Percentiles rank a stretch among this genome's conserved stretches.
Evolutionary conservation across 1,140 invertebrate genomes (phyloP).

Genomic region (Drosophila orosa): DNA sequence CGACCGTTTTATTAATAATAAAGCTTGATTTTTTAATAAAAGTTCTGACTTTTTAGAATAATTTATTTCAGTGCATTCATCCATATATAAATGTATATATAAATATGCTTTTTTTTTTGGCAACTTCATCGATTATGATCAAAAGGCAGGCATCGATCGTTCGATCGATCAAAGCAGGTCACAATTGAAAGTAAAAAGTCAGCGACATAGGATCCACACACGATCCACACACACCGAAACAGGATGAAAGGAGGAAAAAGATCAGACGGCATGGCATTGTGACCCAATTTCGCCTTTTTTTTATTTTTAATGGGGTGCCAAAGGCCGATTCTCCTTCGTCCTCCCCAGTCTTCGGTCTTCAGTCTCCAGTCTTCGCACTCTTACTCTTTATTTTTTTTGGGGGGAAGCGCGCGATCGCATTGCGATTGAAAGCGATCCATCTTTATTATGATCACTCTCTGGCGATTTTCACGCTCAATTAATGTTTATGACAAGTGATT

Average conservation of each 20-base stretch:
- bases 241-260: conserved; percentile 56
- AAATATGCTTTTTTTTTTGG: conserved; percentile 63
- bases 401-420: conserved; percentile 42
- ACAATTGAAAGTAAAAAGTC: conserved; percentile 79
- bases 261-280: conserved; percentile 37
- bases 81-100: conserved; percentile 5
- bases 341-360: background rate
- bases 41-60: background rate
- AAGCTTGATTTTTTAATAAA: too few relatives aligned
- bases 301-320: conserved; percentile 80
- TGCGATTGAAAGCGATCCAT: conserved; percentile 70
- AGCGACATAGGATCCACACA: conserved; percentile 49
- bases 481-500: conserved; percentile 80
- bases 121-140: conserved; percentile 78
- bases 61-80: conserved; percentile 1
- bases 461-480: conserved; percentile 76
- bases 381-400: conserved; percentile 43
- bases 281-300: conserved; percentile 76
- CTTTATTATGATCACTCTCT: conserved; percentile 68
- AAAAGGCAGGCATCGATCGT: conserved; percentile 66
- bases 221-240: conserved; percentile 48
- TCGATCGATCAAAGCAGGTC: conserved; percentile 72
- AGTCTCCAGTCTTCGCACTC: conserved; percentile 14
- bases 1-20: background rate
- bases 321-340: conserved; percentile 57